These are phyloP conservation scores for Acyrthosiphon pisum DNA, from an alignment of 1,140 invertebrate species.

Conservation along the genomic window DNA sequence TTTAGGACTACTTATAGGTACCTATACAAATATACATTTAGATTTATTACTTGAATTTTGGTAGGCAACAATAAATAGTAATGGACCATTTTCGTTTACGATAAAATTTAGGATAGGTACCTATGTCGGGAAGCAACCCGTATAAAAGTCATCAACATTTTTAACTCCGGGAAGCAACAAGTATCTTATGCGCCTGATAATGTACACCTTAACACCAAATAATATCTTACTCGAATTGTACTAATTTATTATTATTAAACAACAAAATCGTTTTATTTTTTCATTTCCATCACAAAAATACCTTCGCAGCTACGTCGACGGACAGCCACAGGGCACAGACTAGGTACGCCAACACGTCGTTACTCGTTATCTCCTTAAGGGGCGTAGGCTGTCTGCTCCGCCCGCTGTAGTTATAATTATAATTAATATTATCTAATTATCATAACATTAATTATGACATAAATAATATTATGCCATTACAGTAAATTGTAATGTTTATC, in stretches of 20 bases:
- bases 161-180: too few species aligned
- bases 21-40: too few species aligned
- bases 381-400: neutral
- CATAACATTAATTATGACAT: neutral
- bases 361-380: neutral
- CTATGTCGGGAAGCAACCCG: too few species aligned
- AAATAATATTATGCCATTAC: neutral
- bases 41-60: too few species aligned
- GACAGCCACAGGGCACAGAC: neutral
- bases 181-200: too few species aligned
- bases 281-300: neutral
- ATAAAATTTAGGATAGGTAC: too few species aligned
- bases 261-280: neutral
- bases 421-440: neutral
- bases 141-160: too few species aligned
- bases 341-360: neutral
- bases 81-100: too few species aligned
- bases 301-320: neutral
- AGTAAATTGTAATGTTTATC: neutral
- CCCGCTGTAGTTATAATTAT: neutral
- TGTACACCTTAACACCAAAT: too few species aligned
- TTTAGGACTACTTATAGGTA: too few species aligned
- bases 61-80: too few species aligned
- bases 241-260: neutral
- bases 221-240: neutral